phyloP scores from a whole-genome alignment of 2,888 invertebrate genomes.

The Apamea monoglypha region DNA sequence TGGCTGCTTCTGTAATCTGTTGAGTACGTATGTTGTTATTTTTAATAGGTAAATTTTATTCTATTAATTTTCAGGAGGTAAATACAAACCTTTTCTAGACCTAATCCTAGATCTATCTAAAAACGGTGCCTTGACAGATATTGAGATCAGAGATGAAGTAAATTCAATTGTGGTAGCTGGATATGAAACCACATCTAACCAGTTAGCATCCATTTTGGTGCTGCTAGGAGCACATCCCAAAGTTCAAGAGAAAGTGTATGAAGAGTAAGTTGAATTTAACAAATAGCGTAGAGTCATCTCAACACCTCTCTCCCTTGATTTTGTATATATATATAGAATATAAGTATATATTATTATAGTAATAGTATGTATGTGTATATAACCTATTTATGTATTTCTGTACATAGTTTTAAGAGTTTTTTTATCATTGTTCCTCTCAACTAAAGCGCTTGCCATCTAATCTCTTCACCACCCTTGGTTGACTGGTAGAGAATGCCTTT shows the following conservation, averaged over 20 bases:
- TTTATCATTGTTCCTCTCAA: too few species aligned
- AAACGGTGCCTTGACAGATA: slow-evolving; percentile 18
- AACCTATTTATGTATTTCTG: too few species aligned
- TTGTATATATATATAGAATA: too few species aligned
- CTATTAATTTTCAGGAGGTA: slow-evolving; percentile 1
- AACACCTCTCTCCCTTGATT: too few species aligned
- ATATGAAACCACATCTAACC: slow-evolving; percentile 31
- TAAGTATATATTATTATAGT: too few species aligned
- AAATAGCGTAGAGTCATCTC: too few species aligned
- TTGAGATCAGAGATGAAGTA: slow-evolving; percentile 30
- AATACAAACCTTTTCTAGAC: slow-evolving; percentile 32
- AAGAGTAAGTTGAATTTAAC: slow-evolving; percentile 22
- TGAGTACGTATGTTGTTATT: not conserved
- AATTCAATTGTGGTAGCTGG: slow-evolving; percentile 18
- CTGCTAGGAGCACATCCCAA: slow-evolving; percentile 27
- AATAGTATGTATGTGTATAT: too few species aligned
- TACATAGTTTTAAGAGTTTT: too few species aligned
- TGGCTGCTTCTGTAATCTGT: not conserved
- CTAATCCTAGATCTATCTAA: slow-evolving; percentile 24
- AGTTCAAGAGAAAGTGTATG: slow-evolving; percentile 25
- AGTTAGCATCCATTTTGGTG: slow-evolving; percentile 10
- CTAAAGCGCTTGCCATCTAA: too few species aligned
- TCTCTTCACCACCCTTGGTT: too few species aligned
- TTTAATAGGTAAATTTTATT: not conserved
- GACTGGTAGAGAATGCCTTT: too few species aligned